Percentiles rank a stretch among this genome's conserved stretches.
These are phyloP conservation scores for Vulpes vulpes DNA, from an alignment of 2,113 vertebrate species.

Conservation along the genomic window DNA sequence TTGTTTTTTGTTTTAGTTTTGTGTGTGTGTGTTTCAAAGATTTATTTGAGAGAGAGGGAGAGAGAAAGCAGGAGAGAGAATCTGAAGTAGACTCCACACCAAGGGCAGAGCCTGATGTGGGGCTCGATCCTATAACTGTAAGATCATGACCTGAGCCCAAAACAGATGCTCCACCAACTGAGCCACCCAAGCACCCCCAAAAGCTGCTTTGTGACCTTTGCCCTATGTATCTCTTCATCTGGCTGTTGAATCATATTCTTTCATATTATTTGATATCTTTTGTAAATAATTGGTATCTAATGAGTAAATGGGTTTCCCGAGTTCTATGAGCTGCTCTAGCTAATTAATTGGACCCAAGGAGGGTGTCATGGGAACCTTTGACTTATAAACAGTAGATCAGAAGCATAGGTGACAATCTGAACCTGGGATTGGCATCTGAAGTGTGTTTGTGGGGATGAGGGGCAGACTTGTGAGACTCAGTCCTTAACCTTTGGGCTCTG, in stretches of 20 bases:
- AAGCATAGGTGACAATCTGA: not conserved
- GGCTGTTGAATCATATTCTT: not conserved
- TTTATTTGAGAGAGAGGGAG: too few relatives aligned
- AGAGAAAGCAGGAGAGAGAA: too few relatives aligned
- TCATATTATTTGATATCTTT: not conserved
- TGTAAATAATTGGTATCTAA: not conserved
- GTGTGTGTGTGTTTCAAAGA: too few relatives aligned
- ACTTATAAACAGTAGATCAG: not conserved
- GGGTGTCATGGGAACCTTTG: not conserved
- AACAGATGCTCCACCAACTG: too few relatives aligned
- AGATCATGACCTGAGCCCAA: too few relatives aligned
- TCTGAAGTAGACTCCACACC: too few relatives aligned
- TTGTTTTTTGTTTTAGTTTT: too few relatives aligned
- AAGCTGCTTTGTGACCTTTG: not conserved
- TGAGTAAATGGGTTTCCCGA: not conserved
- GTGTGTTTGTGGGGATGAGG: not conserved
- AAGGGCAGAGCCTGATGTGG: too few relatives aligned
- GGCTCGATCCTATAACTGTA: too few relatives aligned
- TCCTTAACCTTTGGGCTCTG: not conserved
- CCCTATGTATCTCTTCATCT: not conserved
- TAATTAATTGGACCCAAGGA: not conserved
- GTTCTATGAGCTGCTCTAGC: not conserved
- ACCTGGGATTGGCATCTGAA: not conserved
- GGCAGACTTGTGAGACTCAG: not conserved
- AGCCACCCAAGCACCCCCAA: too few relatives aligned